Evolutionary conservation across 2,113 vertebrate genomes (phyloP), one percentile per base, ranked within the genome.

Genomic region (Struthio camelus): DNA sequence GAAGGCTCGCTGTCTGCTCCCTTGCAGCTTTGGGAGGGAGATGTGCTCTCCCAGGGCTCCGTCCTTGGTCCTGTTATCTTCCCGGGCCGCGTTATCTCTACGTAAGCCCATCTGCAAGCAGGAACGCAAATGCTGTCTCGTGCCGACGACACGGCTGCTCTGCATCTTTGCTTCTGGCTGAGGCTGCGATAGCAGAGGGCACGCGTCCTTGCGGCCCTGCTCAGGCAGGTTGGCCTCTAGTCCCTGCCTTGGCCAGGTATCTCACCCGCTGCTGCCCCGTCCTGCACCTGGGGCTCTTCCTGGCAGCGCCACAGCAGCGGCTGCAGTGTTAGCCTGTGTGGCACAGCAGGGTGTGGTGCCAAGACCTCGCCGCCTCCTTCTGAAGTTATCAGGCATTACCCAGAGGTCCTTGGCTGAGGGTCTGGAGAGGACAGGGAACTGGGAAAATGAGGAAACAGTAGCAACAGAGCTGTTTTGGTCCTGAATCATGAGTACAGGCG

Each of bases 21-120:
- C 1, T 3, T 42, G 13, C 44, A 48, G 40, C 80, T 69, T 61
- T 73, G 38, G 58, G 42, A 69, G 32, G 38, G 53, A 92, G 62
- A 4, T 56, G 38, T 87, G 56, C 70, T 59, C 71, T 85, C 85
- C 66, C 85, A 87, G 66, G 85, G 28, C 82, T 88, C 77, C 4
- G 75, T 80, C 92, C 92, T 96, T 95, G 95, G 67, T 61, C n/a
- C 28, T 40, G 34, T 93, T 97, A 93, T 95, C 90, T 65, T 72
- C 30, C 62, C 48, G 5, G 53, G 44, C 30, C 76, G 25, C 1
- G 1, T 65, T 93, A 92, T 95, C 91, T 92, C 7, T n/a, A 46
- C 59, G 14, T 22, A 71, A 84, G 69, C 65, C 61, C 22, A 19
- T 90, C 73, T 71, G 61, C 70, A 91, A 81, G 78, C 80, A 81